Evolutionary conservation across 2,113 vertebrate genomes (phyloP), one percentile per base, ranked within the genome.

Genomic region (Colistium nudipinnis): DNA sequence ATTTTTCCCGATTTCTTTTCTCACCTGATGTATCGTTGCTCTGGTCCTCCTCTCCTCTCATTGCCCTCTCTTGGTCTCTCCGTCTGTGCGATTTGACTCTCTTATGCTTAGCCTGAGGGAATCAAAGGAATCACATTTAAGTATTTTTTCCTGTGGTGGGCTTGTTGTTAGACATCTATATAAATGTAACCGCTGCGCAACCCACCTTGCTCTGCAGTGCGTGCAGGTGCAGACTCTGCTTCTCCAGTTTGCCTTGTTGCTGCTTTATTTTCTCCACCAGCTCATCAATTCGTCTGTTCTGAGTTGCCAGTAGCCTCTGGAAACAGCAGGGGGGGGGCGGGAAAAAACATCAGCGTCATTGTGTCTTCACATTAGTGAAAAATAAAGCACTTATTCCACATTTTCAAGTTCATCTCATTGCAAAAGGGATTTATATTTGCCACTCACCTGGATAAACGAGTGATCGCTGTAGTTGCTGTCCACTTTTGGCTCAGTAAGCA

Each of bases 241-340:
- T 97, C 62, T 96, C 94, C 84, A 96, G 90, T 66, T 95, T 93
- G 66, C 91, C 93, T 64, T 97, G 96, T 57, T 97, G 96, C 85
- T 95, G 93, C 64, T 92, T 88, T 59, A 97, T 92, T 74, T 95
- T 97, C 74, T 95, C 94, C 81, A 94, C 71, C 47, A 97, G 89
- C n/a, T 94, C 93, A 43, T 95, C 92, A 0, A 97, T 94, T 6
- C 86, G 84, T 69, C 59, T 53, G 84, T 92, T 94, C 90, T 97
- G 96, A 0, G 88, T 90, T 0, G 88, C 90, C 88, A 97, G 67
- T 62, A 95, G 60, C 19, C 74, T 86, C 95, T 97, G 82, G 0
- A 52, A 75, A 19, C 3, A 4, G 7, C 17, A 55, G n/a, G 5
- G 16, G 3, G 4, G n/a, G 9, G 31, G 31, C n/a, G n/a, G n/a